Conservation (phyloP, 2,113 vertebrate species). For the Dermatemys mawii region DNA sequence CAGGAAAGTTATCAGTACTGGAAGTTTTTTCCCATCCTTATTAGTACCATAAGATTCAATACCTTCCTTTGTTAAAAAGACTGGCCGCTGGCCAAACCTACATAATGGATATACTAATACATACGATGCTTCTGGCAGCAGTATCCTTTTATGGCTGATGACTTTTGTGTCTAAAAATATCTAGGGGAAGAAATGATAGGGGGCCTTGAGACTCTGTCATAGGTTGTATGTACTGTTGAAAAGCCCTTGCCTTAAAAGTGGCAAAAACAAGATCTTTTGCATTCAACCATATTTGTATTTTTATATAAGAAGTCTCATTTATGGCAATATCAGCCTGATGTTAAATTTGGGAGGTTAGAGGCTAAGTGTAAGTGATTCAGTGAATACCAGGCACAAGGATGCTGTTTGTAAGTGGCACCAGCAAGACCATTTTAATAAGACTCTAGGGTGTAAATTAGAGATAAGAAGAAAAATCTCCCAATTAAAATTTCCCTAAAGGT, state of each 20-base stretch:
- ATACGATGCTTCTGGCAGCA: background rate
- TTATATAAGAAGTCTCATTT: constrained; percentile 12
- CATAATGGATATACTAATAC: background rate
- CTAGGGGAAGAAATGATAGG: background rate
- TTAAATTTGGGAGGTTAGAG: constrained; percentile 39
- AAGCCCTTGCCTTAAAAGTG: background rate
- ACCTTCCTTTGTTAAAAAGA: background rate
- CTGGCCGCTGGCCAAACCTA: background rate
- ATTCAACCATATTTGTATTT: background rate
- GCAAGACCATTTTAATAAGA: constrained; percentile 68
- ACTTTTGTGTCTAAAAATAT: background rate
- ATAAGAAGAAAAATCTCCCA: constrained; percentile 73
- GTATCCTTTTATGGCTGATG: background rate
- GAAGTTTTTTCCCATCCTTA: background rate
- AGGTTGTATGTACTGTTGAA: background rate
- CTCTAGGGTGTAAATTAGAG: constrained; percentile 66
- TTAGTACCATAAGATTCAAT: background rate
- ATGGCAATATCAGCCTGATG: constrained; percentile 13
- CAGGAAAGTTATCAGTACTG: background rate
- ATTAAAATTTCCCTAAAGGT: constrained; percentile 71
- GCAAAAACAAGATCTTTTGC: constrained; percentile 15
- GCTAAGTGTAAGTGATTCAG: constrained; percentile 42
- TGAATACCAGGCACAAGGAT: constrained; percentile 54
- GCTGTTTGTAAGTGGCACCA: constrained; percentile 68
- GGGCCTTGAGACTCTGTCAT: background rate